Evolutionary conservation across 2,888 invertebrate species (phyloP), one percentile per base, ranked within the genome.

Genomic region (Oscheius sp.): DNA sequence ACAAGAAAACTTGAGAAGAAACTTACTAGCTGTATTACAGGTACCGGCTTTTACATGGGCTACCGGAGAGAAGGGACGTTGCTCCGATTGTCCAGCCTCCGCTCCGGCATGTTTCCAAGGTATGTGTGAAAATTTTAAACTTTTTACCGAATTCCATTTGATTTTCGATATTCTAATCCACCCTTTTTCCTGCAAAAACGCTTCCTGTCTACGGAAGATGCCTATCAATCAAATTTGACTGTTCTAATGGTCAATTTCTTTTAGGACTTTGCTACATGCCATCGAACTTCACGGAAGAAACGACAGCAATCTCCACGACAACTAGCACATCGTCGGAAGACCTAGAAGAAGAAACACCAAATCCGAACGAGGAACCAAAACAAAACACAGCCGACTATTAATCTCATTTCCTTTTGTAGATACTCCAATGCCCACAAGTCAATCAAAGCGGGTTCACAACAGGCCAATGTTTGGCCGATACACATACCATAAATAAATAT

Each of bases 31-130:
- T n/a, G n/a, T n/a, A 26, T 77, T 83, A 33, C 78, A 85, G 85
- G 78, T 81, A 45, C 84, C 85, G n/a, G 85, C 85, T 33, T 85
- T 84, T 76, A 84, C 80, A 2, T 85, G 83, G 83, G 84, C 85
- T 26, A 75, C 74, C n/a, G 75, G 72, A 57, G 73, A 72, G 28
- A 74, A 77, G 41, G 69, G 47, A 30, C 72, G 77, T 8, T 85
- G 85, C 74, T 77, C 78, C 6, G 78, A 84, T 59, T 85, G 85
- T 68, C 83, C 84, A 38, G 66, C 77, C 5, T 74, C 76, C 44
- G 84, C 85, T 36, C 85, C 85, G 3, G 81, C 84, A 14, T 85
- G 85, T 49, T 74, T 82, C 68, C 74, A 85, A 62, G 85, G 85
- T 20, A 75, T 84, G 49, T 84, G 84, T 4, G 17, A 20, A 12